Percentiles rank a stretch among this genome's conserved stretches.
Evolutionary conservation across 2,797 vertebrate species (phyloP).

Genomic region (Phrynocephalus vlangalii): DNA sequence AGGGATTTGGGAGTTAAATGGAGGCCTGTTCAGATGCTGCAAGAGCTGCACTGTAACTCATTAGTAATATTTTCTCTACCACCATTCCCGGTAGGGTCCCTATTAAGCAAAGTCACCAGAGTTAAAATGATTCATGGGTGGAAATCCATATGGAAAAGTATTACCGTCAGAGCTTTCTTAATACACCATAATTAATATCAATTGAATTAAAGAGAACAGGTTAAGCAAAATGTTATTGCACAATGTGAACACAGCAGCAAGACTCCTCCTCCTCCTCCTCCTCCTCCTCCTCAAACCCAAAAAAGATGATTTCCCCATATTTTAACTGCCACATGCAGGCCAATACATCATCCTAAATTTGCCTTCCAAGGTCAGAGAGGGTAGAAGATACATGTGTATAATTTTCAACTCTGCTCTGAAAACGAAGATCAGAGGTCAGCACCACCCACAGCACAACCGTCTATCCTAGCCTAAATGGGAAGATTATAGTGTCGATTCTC

Average conservation of each 20-base stretch:
- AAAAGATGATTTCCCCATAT: conserved; percentile 47
- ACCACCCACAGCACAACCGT: conserved; percentile 55
- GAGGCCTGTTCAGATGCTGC: neutral
- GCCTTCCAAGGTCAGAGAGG: conserved; percentile 75
- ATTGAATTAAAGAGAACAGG: conserved; percentile 62
- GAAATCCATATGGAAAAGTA: conserved; percentile 63
- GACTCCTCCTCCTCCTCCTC: neutral
- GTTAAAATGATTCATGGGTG: conserved; percentile 44
- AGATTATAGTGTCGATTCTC: conserved; percentile 46
- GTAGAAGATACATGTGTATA: conserved; percentile 69
- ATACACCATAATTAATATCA: conserved; percentile 67
- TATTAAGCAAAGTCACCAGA: conserved; percentile 60
- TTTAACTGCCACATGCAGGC: conserved; percentile 56
- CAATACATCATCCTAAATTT: conserved; percentile 70
- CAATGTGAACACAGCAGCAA: conserved; percentile 35
- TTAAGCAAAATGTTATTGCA: conserved; percentile 66
- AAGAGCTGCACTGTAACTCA: conserved; percentile 38
- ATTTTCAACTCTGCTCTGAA: conserved; percentile 73
- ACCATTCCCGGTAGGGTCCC: conserved; percentile 42
- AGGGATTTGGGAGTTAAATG: neutral
- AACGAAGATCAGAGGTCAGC: conserved; percentile 69
- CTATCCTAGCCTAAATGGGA: conserved; percentile 70
- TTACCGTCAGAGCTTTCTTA: conserved; percentile 63
- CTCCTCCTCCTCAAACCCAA: conserved; percentile 47
- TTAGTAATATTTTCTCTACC: conserved; percentile 46